Base-by-base conservation (phyloP, 1,140 invertebrate genomes). In the Polyergus mexicanus region DNA sequence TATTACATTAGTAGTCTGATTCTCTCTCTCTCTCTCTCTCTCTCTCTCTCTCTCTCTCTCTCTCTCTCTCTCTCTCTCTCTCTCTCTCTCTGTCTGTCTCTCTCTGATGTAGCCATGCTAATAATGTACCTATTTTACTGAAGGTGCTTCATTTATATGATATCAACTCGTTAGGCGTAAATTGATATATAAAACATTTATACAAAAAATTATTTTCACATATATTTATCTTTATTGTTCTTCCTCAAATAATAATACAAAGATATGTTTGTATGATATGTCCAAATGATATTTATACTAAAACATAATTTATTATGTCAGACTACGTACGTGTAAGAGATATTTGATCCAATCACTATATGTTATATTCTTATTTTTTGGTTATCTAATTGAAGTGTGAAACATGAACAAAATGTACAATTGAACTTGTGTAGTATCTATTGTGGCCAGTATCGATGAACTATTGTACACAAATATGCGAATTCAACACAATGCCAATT, bases 141-240 rank as follows among this genome's bases (percentile, higher is more conserved):
- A 89, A 84, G 89, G 88, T 90, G 89, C 89, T 90, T 80, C 69
- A 77, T 90, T 90, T 89, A 87, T 89, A 87, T 58, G 78, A 87
- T 51, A 78, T 51, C 75, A 86, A 86, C 47, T 51, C 47, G n/a
- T 86, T 89, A 90, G 88, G 68, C 54, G 77, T 87, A 78, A 81
- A 78, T 89, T 80, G 72, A 66, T 86, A 80, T 38, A 66, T 60
- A 87, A 65, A 80, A 32, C 77, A 68, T 87, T 89, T 86, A 71
- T 80, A 89, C n/a, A 28, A 75, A 5, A 80, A 75, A 76, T 87
- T 89, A 89, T 87, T 89, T 90, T 89, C 65, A 75, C 75, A 76
- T 38, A 65, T 81, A 89, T 89, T 75, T 83, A 76, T 51, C 77
- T 89, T 86, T 75, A 90, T 87, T 90, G 88, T 74, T 90, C 86